Conservation (phyloP, 2,888 invertebrate species). For the Meiosimyza decipiens region DNA sequence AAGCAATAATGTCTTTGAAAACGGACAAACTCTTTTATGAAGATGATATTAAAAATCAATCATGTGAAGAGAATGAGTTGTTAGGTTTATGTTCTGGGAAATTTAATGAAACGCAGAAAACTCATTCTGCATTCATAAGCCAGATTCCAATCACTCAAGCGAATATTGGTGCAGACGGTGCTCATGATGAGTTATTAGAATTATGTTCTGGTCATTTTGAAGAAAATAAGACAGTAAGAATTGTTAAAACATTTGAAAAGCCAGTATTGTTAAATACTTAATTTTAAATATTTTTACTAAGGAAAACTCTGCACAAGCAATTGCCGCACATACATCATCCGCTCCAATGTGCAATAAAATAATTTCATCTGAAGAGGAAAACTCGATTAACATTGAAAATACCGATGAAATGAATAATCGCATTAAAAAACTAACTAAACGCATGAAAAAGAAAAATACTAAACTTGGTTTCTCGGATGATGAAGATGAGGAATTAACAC, state of each 20-base stretch:
- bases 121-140: slow-evolving; percentile 51
- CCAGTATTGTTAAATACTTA: neutral
- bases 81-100: slow-evolving; percentile 71
- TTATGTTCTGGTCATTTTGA: slow-evolving; percentile 73
- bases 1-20: slow-evolving; percentile 43
- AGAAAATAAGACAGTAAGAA: slow-evolving; percentile 14
- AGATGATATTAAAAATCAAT: slow-evolving; percentile 46
- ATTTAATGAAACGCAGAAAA: slow-evolving; percentile 67
- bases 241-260: neutral
- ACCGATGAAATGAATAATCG: slow-evolving; percentile 45
- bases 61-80: slow-evolving; percentile 67
- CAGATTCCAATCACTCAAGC: slow-evolving; percentile 61
- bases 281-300: neutral
- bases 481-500: slow-evolving; percentile 51
- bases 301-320: neutral
- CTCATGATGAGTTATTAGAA: slow-evolving; percentile 69
- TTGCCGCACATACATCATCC: neutral
- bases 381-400: slow-evolving; percentile 34
- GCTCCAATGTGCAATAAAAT: slow-evolving; percentile 59
- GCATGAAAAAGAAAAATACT: slow-evolving; percentile 57
- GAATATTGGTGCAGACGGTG: slow-evolving; percentile 35
- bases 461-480: slow-evolving; percentile 65
- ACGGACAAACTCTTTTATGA: slow-evolving; percentile 53
- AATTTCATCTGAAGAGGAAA: slow-evolving; percentile 68
- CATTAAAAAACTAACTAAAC: slow-evolving; percentile 62